phyloP scores from a whole-genome alignment of 2,888 invertebrate genomes.

The Yponomeuta malinellus region DNA sequence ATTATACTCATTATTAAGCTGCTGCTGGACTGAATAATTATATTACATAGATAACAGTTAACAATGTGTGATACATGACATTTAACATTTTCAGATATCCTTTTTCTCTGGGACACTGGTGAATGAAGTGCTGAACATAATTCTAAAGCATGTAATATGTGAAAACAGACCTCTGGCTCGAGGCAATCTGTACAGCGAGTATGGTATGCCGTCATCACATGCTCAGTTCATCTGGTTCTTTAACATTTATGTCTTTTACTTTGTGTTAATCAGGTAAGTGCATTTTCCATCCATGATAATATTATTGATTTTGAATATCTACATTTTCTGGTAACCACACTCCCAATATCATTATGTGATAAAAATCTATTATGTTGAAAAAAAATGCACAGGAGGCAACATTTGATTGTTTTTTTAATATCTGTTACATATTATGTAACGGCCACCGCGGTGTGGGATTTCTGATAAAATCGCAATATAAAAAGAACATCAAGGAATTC shows the following conservation, averaged over 20 bases:
- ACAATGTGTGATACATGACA: background rate
- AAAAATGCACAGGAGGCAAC: too few species aligned
- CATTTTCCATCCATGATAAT: background rate
- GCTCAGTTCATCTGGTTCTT: constrained; percentile 96
- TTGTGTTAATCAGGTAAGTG: constrained; percentile 88
- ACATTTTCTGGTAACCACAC: background rate
- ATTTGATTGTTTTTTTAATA: too few species aligned
- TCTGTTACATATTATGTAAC: too few species aligned
- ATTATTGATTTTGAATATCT: background rate
- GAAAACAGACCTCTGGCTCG: constrained; percentile 86
- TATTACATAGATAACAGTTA: too few species aligned
- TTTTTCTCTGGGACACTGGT: constrained; percentile 87
- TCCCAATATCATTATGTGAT: too few species aligned
- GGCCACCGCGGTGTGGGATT: too few species aligned
- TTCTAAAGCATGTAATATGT: constrained; percentile 87
- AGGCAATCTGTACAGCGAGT: constrained; percentile 82
- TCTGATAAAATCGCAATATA: too few species aligned
- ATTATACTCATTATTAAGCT: too few species aligned
- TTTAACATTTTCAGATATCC: constrained; percentile 79
- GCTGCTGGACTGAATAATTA: too few species aligned
- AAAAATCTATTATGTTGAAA: too few species aligned
- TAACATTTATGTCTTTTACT: constrained; percentile 87
- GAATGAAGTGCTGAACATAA: constrained; percentile 86
- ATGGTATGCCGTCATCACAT: constrained; percentile 95
- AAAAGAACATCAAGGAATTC: too few species aligned